Conservation (phyloP, 2,888 invertebrate genomes). For the Eilema sororculum region DNA sequence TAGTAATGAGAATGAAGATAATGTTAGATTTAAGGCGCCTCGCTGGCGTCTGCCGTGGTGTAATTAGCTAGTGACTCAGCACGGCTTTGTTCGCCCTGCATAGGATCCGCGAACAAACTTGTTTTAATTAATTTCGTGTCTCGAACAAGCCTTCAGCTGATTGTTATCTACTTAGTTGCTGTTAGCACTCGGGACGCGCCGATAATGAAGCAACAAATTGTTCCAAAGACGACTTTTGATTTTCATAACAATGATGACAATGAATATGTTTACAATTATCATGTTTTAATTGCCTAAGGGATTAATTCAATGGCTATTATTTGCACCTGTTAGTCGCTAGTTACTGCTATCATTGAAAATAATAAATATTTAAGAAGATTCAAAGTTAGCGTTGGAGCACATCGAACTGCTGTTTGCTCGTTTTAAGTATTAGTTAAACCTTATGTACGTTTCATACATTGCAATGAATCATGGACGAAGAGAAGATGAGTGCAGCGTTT, state of each 20-base stretch:
- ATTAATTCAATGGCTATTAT: neutral
- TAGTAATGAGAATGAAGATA: constrained; percentile 73
- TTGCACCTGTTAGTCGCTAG: neutral
- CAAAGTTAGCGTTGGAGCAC: no score
- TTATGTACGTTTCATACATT: no score
- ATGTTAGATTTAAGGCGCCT: constrained; percentile 80
- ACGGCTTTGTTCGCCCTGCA: constrained; percentile 85
- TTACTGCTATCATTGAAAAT: neutral
- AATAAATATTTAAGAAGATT: no score
- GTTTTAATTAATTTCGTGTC: constrained; percentile 88
- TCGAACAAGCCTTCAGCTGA: constrained; percentile 85
- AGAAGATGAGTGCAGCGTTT: no score
- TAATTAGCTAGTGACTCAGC: constrained; percentile 87
- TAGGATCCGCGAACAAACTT: constrained; percentile 87
- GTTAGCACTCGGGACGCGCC: constrained; percentile 81
- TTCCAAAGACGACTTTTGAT: constrained; percentile 73
- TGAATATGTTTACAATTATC: constrained; percentile 36
- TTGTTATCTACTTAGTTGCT: constrained; percentile 87
- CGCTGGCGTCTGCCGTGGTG: constrained; percentile 72
- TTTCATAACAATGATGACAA: constrained; percentile 64
- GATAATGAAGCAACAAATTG: constrained; percentile 84
- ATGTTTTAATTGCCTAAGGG: constrained; percentile 25
- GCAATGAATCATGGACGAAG: no score
- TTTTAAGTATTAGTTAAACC: no score
- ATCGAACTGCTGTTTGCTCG: no score